Evolutionary conservation across 2,113 vertebrate species (phyloP), one percentile per base, ranked within the genome.

Genomic region (Datnioides undecimradiatus): DNA sequence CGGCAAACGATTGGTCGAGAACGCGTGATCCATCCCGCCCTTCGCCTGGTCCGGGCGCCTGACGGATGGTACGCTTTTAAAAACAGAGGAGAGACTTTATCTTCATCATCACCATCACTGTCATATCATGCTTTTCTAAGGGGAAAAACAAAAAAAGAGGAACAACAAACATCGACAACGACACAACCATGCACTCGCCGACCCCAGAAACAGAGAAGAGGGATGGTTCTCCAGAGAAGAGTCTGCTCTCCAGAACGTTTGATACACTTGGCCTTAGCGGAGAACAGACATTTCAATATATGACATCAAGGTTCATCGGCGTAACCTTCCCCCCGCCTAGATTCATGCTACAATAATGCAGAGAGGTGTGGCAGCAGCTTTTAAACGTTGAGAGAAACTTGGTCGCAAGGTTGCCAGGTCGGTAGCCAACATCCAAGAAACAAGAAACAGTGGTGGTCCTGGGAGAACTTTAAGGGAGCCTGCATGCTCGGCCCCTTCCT

Each of bases 181-280:
- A 62, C 31, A 85, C 77, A 79, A 89, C 90, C 92, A 90, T 91
- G 92, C 91, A 83, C 72, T 88, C 81, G 21, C 65, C 31, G 36
- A 79, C 55, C 49, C 51, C 40, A 10, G 5, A 55, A 40, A n/a
- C n/a, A 48, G 21, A 45, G 29, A 76, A 41, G 49, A 36, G 62
- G 27, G 65, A 36, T 10, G 59, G 64, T n/a, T 68, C 8, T 5
- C 58, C 19, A 46, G 46, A 73, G 34, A 66, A 2, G 52, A 65
- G 48, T 55, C 73, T 46, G 64, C 64, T 65, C 62, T 59, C 67
- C 2, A n/a, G 13, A 34, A 48, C 21, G 1, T 51, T 62, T 33
- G 45, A 73, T 16, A 40, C 58, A 38, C 73, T 55, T 38, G 68
- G 49, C 60, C 55, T 79, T 34, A 31, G 73, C 41, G 12, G 73